Base-by-base conservation (phyloP, 37 sponge, comb jelly and placozoan species). In the Petrosia ficiformis region DNA sequence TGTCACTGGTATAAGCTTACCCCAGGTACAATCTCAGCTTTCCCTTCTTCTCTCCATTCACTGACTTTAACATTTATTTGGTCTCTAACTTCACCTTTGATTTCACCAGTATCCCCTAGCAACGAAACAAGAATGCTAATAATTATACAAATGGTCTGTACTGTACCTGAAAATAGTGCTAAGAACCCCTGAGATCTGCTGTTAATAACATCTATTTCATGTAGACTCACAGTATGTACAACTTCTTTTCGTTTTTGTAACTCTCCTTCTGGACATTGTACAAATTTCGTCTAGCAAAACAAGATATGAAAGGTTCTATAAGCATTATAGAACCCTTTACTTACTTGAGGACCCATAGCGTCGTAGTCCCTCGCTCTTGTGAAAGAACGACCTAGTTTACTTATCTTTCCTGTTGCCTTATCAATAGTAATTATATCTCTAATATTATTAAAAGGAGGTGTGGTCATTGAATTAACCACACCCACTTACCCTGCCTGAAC, bases 191-290 rank as follows among this genome's bases (percentile, higher is more conserved):
- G 98, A 14, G 86, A 86, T 36, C 98, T 70, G 61, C 92, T 91
- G 90, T 97, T 97, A 84, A 97, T 97, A 32, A 97, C 98, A 57
- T 97, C 98, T 67, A 97, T 92, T 83, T 97, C 98, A 68, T 97
- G 98, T 41, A 97, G 90, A n/a, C 85, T 79, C 24, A 97, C 98
- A 16, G 98, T 97, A 83, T 97, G 98, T 0, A 97, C 98, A 24
- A 97, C 98, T 70, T 97, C 98, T 82, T 94, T 94, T 19, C 98
- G 43, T 80, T 97, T 97, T 77, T 97, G 98, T 37, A 97, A 78
- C 63, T 97, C 98, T 35, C 98, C 98, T 80, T 97, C 98, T 5
- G 98, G 98, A 68, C 98, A 97, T 72, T 97, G 98, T 28, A 94
- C 98, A 86, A 94, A 97, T 82, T 94, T 97, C 32, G 92, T 91